phyloP scores from a whole-genome alignment of 2,888 invertebrate species.

The Chloroclysta siterata region DNA sequence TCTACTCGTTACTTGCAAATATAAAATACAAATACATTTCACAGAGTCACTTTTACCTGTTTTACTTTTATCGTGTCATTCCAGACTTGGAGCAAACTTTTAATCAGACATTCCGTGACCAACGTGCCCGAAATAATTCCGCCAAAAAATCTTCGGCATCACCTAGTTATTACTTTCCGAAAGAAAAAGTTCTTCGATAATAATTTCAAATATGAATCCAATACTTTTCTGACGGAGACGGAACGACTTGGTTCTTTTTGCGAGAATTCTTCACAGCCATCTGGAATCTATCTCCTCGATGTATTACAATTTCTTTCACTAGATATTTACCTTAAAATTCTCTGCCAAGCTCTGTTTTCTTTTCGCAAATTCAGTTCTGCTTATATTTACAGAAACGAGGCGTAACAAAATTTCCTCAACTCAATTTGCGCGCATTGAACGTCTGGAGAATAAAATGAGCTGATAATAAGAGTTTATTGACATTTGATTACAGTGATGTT shows the following conservation, averaged over 20 bases:
- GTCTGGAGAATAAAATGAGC: constrained; percentile 63
- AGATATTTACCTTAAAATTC: constrained; percentile 59
- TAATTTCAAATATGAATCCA: constrained; percentile 52
- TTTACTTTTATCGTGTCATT: constrained; percentile 19
- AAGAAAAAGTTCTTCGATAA: constrained; percentile 41
- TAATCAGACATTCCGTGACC: constrained; percentile 35
- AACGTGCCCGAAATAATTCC: constrained; percentile 31
- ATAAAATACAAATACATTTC: constrained; percentile 10
- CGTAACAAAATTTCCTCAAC: constrained; percentile 61
- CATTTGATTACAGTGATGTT: constrained; percentile 31
- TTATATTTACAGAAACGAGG: constrained; percentile 66
- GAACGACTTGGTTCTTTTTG: constrained; percentile 58
- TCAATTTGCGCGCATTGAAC: constrained; percentile 66
- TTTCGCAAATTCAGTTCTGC: constrained; percentile 43
- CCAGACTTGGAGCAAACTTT: constrained; percentile 27
- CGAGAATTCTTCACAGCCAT: constrained; percentile 56
- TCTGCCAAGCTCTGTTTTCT: constrained; percentile 61
- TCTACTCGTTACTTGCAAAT: constrained; percentile 7
- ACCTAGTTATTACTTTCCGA: constrained; percentile 40
- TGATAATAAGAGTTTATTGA: constrained; percentile 45
- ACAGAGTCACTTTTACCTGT: constrained; percentile 11
- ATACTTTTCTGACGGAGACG: constrained; percentile 53
- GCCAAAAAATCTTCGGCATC: constrained; percentile 26
- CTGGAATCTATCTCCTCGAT: constrained; percentile 62
- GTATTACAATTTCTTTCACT: constrained; percentile 61